A percentile compares a stretch with the other conserved stretches of the same genome.
Conservation (phyloP, 1,140 invertebrate species). For the Hyles euphorbiae region DNA sequence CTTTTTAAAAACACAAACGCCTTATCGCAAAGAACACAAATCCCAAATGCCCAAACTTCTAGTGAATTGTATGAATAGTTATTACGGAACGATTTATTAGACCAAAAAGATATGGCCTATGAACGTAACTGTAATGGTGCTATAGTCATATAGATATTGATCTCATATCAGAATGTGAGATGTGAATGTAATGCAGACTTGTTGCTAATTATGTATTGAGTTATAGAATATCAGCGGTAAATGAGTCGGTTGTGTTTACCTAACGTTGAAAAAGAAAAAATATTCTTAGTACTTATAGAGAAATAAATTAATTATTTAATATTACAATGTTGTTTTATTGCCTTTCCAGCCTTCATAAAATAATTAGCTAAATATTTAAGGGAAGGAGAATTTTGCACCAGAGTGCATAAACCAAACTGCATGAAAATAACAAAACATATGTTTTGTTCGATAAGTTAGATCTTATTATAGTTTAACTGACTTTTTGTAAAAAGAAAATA, state of each 20-base stretch:
- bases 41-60: neutral
- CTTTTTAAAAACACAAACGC: no score
- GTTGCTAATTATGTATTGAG: conserved; percentile 48
- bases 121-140: conserved; percentile 71
- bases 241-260: conserved; percentile 61
- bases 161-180: conserved; percentile 67
- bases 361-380: no score
- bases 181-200: conserved; percentile 37
- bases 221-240: conserved; percentile 56
- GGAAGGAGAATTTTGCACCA: no score
- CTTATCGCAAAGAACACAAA: no score
- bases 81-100: conserved; percentile 42
- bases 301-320: conserved; percentile 54
- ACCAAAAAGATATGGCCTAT: conserved; percentile 70
- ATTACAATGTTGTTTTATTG: conserved; percentile 21
- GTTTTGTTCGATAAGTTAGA: no score
- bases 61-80: conserved; percentile 23
- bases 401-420: no score
- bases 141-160: conserved; percentile 68
- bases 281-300: conserved; percentile 71
- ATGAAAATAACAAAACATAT: no score
- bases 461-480: no score
- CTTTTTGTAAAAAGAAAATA: no score
- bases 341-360: neutral
- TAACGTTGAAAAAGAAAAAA: conserved; percentile 57